Percentiles rank a stretch among this genome's conserved stretches.
Conservation (phyloP, 2,888 invertebrate species). For the Eupithecia abbreviata region DNA sequence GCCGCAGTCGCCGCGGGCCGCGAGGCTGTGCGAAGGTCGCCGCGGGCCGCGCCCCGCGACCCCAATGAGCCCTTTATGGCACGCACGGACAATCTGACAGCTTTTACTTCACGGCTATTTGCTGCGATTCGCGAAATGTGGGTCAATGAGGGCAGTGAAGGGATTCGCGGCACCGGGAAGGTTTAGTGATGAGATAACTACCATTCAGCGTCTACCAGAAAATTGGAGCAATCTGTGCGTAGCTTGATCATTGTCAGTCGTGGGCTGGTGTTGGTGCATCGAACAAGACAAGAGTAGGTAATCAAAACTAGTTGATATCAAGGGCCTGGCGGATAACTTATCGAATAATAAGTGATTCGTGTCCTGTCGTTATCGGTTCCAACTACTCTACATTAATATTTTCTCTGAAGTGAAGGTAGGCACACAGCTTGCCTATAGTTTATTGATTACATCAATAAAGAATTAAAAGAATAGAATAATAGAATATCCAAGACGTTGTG, state of each 20-base stretch:
- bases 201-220: neutral
- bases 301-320: neutral
- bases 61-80: neutral
- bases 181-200: neutral
- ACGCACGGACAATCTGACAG: constrained; percentile 1
- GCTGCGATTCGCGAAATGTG: neutral
- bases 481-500: neutral
- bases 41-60: neutral
- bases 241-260: neutral
- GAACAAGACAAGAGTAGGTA: neutral
- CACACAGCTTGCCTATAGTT: neutral
- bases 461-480: neutral
- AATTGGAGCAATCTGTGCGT: neutral
- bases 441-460: neutral
- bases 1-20: neutral
- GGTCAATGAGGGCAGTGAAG: neutral
- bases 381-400: neutral
- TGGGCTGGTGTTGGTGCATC: neutral
- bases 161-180: neutral
- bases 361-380: neutral
- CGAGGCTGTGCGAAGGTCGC: neutral
- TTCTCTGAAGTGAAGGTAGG: neutral
- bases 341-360: neutral
- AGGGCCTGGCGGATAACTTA: neutral
- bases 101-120: neutral